Conservation (phyloP, 1,140 invertebrate genomes). For the Sinella curviseta region DNA sequence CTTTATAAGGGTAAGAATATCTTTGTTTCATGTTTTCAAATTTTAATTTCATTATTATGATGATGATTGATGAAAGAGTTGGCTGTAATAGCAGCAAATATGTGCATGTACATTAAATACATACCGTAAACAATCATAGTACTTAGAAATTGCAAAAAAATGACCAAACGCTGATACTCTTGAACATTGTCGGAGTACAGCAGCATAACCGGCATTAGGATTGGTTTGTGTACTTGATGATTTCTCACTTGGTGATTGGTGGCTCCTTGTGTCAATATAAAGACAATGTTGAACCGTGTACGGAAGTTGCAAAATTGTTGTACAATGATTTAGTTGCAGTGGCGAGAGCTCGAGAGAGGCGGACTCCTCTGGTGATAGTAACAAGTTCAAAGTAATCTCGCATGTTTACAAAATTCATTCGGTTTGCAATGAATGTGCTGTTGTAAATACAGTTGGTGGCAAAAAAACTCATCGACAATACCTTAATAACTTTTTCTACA, state of each 20-base stretch:
- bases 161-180: too few relatives aligned
- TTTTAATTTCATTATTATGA: too few relatives aligned
- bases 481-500: slow-evolving; percentile 45
- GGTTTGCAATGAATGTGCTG: neutral
- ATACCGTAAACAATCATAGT: too few relatives aligned
- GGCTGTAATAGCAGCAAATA: too few relatives aligned
- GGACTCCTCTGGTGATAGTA: neutral
- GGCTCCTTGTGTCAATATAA: slow-evolving; percentile 66
- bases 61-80: too few relatives aligned
- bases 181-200: too few relatives aligned
- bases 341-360: neutral
- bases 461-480: slow-evolving; percentile 26
- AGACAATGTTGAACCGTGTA: slow-evolving; percentile 62
- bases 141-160: too few relatives aligned
- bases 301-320: slow-evolving; percentile 59
- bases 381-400: slow-evolving; percentile 23
- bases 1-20: too few relatives aligned
- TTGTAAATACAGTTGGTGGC: neutral
- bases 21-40: too few relatives aligned
- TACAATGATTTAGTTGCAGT: slow-evolving; percentile 64
- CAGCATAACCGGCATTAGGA: too few relatives aligned
- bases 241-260: slow-evolving; percentile 63
- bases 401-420: slow-evolving; percentile 37
- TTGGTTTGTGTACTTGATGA: slow-evolving; percentile 64
- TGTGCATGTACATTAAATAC: too few relatives aligned